Percentiles rank a stretch among this genome's conserved stretches.
Conservation (phyloP, 2,113 vertebrate genomes). For the Microcebus tavaratra region DNA sequence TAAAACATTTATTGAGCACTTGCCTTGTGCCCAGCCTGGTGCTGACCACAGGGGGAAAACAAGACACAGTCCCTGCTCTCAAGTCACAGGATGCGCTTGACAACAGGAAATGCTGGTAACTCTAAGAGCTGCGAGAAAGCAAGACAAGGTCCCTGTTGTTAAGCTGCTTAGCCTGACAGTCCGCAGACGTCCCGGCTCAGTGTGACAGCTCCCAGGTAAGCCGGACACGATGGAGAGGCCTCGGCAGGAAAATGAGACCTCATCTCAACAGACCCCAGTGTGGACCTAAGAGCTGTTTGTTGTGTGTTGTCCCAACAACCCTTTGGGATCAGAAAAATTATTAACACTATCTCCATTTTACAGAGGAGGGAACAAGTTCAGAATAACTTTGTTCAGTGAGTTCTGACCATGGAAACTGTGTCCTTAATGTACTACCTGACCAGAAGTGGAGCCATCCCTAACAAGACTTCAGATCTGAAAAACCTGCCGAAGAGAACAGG, state of each 20-base stretch:
- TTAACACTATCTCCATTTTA: background rate
- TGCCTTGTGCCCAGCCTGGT: background rate
- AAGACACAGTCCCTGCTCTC: background rate
- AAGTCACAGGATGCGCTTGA: conserved; percentile 45
- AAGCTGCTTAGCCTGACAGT: background rate
- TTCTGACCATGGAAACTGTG: background rate
- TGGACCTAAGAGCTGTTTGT: background rate
- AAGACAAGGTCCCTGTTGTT: background rate
- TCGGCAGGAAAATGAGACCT: background rate
- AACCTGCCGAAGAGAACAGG: background rate
- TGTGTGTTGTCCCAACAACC: background rate
- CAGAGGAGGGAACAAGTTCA: background rate
- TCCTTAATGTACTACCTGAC: background rate
- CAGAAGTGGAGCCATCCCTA: background rate
- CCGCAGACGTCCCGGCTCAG: background rate
- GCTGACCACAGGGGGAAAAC: background rate
- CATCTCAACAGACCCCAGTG: background rate
- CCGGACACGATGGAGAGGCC: background rate
- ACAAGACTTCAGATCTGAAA: background rate
- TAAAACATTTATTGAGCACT: background rate
- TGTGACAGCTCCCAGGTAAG: background rate
- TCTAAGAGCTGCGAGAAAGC: conserved; percentile 14
- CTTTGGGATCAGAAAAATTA: background rate
- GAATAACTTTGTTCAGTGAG: background rate
- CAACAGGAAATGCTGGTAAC: conserved; percentile 45